phyloP scores from a whole-genome alignment of 2,113 vertebrate genomes.

The Chloropsis hardwickii region DNA sequence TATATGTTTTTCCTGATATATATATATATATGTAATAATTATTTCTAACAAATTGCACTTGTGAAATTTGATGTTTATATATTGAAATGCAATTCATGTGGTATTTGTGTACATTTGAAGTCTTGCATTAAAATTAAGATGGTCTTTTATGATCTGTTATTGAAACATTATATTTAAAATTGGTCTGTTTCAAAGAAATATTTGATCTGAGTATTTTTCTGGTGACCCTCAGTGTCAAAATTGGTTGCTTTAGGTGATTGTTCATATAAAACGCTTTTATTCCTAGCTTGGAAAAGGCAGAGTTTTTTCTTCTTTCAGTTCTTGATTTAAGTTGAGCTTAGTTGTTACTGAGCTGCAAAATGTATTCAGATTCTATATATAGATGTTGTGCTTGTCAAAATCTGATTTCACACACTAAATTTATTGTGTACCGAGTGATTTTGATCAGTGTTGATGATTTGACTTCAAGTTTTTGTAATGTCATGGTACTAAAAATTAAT shows the following conservation, averaged over 20 bases:
- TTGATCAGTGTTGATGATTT: neutral
- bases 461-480: neutral
- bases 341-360: neutral
- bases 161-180: neutral
- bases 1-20: neutral
- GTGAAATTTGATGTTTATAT: neutral
- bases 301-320: neutral
- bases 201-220: neutral
- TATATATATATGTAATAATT: neutral
- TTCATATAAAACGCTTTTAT: neutral
- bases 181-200: neutral
- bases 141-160: rapidly evolving
- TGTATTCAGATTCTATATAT: neutral
- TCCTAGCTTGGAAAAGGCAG: neutral
- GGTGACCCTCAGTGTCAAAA: neutral
- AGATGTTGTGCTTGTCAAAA: neutral
- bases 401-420: neutral
- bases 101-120: neutral
- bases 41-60: neutral
- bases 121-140: neutral
- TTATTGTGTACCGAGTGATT: neutral
- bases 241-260: neutral
- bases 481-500: neutral
- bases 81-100: neutral
- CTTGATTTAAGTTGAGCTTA: neutral